Base-by-base conservation (phyloP, 92 coral and sea anemone species). In the Zoanthus sansibaricus region DNA sequence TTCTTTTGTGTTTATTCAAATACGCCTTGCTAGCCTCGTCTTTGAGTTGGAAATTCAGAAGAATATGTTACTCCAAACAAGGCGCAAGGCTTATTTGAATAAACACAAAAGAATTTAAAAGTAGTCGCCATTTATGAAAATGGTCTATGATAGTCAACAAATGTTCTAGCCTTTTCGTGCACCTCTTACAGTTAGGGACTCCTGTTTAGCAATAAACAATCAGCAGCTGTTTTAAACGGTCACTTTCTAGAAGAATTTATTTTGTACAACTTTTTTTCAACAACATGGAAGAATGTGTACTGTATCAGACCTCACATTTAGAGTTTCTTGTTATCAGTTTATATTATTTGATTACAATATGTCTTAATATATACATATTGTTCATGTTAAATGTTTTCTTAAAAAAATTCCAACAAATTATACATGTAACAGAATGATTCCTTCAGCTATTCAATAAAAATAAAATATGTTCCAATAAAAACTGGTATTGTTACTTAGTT, bases 201-300 rank as follows among this genome's bases (percentile, higher is more conserved):
- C 51, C 83, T 21, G 71, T 78, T 52, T 78, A 58, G 71, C 83
- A 78, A 42, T 76, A 76, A 76, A 76, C 64, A 76, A 11, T 20
- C 80, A 48, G 80, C 80, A 76, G 66, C n/a, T 76, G 80, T 76
- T 76, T 76, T 76, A 76, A 76, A 48, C 44, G 80, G 66, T 76
- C 62, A 76, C 80, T 76, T 76, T 76, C 80, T 76, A 49, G 80
- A 76, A 76, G 64, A 18, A 66, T 76, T 76, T 44, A 66, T 48
- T 76, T 76, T 76, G 80, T 76, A 76, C 80, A 76, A 51, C 80
- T 76, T 76, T 21, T 47, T 76, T 76, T 76, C 80, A 76, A 76
- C 62, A 76, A 76, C 66, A 49, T 76, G 51, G 62, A 76, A 76
- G 66, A 76, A 76, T 76, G 80, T 76, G 80, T 51, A 76, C 66